Base-by-base conservation (phyloP, 2,888 invertebrate species). In the Ichneumoninae sp. region DNA sequence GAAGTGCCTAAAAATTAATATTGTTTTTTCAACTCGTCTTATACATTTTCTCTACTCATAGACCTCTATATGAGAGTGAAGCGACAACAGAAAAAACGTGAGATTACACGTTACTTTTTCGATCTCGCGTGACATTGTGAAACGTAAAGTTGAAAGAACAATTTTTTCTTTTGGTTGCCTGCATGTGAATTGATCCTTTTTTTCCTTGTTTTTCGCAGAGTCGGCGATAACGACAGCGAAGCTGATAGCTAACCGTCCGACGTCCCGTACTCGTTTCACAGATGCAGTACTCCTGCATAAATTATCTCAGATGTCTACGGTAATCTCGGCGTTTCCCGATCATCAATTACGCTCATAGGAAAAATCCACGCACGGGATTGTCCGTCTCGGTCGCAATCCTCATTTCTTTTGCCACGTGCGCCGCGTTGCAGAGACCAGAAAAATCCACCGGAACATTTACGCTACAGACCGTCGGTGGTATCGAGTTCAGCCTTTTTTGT, bases 381-480 rank as follows among this genome's bases (percentile, higher is more conserved):
- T 36, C 52, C n/a, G 52, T 71, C 79, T 33, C 40, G 63, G 63
- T 33, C 40, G 50, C 8, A 33, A 16, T 33, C 22, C 22, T 30
- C 22, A 54, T 69, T 30, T 69, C 40, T 69, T 60, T 22, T 33
- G 26, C 33, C 16, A 13, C 10, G 8, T 44, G 10, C 44, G 50
- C 6, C 33, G 44, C 60, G 63, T n/a, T 57, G 76, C 30, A 33
- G 66, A 66, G 52, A 65, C 30, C 40, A 40, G 22, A 54, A 68
- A 47, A 44, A 52, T 63, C 50, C 6, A n/a, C 7, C 19, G 16
- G n/a, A 71, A 66, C 73, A 73, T 71, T 52, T 13, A 40, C 44
- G 44, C 65, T 73, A 80, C 80, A 33, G 33, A 33, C 76, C 66
- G 16, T 68, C n/a, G 4, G 70, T 57, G n/a, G 44, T 60, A 83